Evolutionary conservation across 2,888 invertebrate genomes (phyloP).

Genomic region (Salticus scenicus): DNA sequence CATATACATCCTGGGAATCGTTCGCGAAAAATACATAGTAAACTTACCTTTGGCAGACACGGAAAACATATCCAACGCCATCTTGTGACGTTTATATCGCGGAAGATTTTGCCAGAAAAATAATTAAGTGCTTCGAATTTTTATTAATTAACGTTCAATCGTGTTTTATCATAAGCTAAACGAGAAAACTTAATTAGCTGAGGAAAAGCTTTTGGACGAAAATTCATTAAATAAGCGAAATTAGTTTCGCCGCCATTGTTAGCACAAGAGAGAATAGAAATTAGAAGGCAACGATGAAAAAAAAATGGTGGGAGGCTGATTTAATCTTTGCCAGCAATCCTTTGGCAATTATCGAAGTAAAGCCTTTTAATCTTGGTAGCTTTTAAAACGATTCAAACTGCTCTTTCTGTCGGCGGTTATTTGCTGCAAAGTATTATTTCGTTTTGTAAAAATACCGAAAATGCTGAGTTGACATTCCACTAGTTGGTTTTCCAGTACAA

Average conservation of each 20-base stretch:
- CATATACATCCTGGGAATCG: constrained; percentile 47
- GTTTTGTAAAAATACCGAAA: constrained; percentile 47
- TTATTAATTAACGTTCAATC: constrained; percentile 70
- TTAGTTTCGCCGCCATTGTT: constrained; percentile 66
- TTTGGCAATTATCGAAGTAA: constrained; percentile 57
- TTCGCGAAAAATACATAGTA: constrained; percentile 24
- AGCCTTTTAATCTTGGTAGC: constrained; percentile 65
- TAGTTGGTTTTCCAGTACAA: constrained; percentile 3
- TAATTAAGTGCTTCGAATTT: constrained; percentile 68
- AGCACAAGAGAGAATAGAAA: constrained; percentile 60
- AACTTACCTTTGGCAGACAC: constrained; percentile 27
- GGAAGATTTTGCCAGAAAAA: constrained; percentile 54
- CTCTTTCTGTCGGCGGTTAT: constrained; percentile 48
- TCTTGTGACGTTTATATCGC: constrained; percentile 7
- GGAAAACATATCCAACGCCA: constrained; percentile 14
- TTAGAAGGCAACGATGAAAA: constrained; percentile 32
- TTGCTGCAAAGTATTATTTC: constrained; percentile 49
- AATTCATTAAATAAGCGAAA: constrained; percentile 70
- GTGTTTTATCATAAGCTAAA: constrained; percentile 70
- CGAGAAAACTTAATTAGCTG: constrained; percentile 69
- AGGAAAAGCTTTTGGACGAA: constrained; percentile 64
- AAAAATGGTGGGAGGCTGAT: constrained; percentile 42
- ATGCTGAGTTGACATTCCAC: constrained; percentile 57
- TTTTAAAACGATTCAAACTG: constrained; percentile 66
- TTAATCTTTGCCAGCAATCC: constrained; percentile 64